Evolutionary conservation across 2,888 invertebrate species (phyloP), one percentile per base, ranked within the genome.

Genomic region (Erpobdella octoculata): DNA sequence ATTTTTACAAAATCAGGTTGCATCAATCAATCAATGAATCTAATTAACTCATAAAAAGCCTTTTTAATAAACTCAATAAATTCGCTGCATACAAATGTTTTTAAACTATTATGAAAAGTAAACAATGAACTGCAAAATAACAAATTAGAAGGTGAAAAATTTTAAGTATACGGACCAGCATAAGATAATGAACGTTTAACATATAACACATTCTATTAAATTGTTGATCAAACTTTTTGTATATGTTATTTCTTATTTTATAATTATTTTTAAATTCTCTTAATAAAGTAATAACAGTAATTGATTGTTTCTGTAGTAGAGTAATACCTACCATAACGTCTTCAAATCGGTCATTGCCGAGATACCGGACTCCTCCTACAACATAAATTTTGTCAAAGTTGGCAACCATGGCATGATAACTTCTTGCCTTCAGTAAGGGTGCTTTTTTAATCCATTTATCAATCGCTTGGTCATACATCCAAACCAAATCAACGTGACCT

Each of bases 401-500:
- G 0, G 74, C 71, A 41, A 79, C 77, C 80, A 80, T 80, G 8
- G 77, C 73, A 71, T 81, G 81, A 72, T 80, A 80, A 64, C 79
- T 78, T 8, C 81, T 73, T n/a, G 78, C 75, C 28, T 74, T 74
- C 15, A 76, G 71, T 77, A 81, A 77, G 48, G 78, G 74, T 1
- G 78, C 73, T 33, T 75, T 71, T 31, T 73, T 72, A 6, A 67
- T 36, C 80, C 81, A 80, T 2, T 58, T 71, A 71, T 80, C 75
- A 2, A 70, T 69, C 5, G 58, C 65, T 15, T 78, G 76, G 70
- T 79, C 74, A 73, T 80, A 80, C 46, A 74, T 71, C 72, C 77
- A 78, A 59, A 79, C 75, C 31, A 77, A 74, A 38, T 78, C 76
- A 8, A 76, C 70, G 64, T 76, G 76, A 9, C 76, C 75, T 9